These are phyloP conservation scores for Brachionus plicatilis DNA, from an alignment of 1,140 invertebrate genomes.

Conservation along the genomic window DNA sequence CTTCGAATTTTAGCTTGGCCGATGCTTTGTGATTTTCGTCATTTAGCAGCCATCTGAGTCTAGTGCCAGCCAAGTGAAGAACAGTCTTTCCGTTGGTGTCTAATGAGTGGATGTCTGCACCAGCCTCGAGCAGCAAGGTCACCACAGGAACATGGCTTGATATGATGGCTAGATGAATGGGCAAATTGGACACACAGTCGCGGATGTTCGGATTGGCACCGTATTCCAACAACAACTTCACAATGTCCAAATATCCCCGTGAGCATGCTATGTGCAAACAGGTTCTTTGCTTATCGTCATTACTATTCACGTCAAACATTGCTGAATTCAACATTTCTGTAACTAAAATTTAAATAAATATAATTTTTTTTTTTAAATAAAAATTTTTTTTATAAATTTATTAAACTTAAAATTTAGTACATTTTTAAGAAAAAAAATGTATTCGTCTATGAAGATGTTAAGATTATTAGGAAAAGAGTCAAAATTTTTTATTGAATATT, in stretches of 20 bases:
- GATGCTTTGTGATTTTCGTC: conserved; percentile 11
- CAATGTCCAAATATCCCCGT: neutral
- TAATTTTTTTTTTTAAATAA: neutral
- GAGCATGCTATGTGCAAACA: conserved; percentile 36
- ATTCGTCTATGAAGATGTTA: too few relatives aligned
- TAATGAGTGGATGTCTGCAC: conserved; percentile 22
- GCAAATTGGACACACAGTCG: conserved; percentile 29
- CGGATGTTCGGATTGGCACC: conserved; percentile 25
- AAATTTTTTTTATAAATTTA: neutral
- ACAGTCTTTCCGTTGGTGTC: conserved; percentile 30
- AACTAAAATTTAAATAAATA: neutral
- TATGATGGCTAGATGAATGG: conserved; percentile 37
- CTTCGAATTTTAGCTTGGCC: conserved; percentile 28
- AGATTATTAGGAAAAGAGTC: too few relatives aligned
- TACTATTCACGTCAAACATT: conserved; percentile 18
- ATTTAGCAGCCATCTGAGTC: conserved; percentile 21
- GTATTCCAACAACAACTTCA: neutral
- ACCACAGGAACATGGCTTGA: conserved; percentile 19
- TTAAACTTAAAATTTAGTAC: too few relatives aligned
- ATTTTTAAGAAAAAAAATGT: too few relatives aligned
- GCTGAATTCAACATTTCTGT: neutral
- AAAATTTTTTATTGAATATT: too few relatives aligned
- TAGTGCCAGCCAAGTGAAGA: conserved; percentile 20
- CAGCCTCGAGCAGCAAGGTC: conserved; percentile 14
- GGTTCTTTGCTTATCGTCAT: conserved; percentile 26